phyloP scores from a whole-genome alignment of 2,113 vertebrate genomes.

The Hemiscyllium ocellatum region DNA sequence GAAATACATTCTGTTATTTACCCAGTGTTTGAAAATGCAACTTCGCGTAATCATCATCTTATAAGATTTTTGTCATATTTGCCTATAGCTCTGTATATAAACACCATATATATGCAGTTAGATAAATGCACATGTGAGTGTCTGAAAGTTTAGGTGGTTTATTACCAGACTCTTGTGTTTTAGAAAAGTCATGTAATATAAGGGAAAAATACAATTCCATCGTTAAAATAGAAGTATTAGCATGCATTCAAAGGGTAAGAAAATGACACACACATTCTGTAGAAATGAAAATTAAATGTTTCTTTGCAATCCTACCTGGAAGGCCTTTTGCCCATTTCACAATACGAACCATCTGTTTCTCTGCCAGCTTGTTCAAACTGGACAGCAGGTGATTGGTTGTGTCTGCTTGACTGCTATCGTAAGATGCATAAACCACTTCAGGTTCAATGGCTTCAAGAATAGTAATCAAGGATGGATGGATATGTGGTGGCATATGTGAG shows the following conservation, averaged over 20 bases:
- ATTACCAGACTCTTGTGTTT: not conserved
- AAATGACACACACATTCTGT: not conserved
- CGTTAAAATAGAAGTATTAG: not conserved
- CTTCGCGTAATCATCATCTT: not conserved
- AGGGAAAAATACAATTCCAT: not conserved
- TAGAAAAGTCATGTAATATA: not conserved
- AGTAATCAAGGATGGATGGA: conserved; percentile 79
- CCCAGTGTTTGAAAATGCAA: not conserved
- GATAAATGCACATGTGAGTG: not conserved
- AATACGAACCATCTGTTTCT: conserved; percentile 97
- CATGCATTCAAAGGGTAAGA: not conserved
- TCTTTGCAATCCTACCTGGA: conserved; percentile 73
- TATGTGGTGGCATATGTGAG: conserved; percentile 70
- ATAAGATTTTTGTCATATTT: not conserved
- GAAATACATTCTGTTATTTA: not conserved
- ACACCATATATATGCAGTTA: not conserved
- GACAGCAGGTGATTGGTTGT: conserved; percentile 90
- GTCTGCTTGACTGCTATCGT: conserved; percentile 81
- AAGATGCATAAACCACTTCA: conserved; percentile 84
- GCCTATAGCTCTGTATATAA: not conserved
- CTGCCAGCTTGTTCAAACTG: conserved; percentile 89
- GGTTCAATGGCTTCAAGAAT: conserved; percentile 93
- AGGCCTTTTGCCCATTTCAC: conserved; percentile 99
- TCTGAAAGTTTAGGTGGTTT: not conserved
- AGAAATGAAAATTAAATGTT: not conserved